Percentiles rank a stretch among this genome's conserved stretches.
These are phyloP conservation scores for Seriola rivoliana DNA, from an alignment of 2,113 vertebrate genomes.

Conservation along the genomic window DNA sequence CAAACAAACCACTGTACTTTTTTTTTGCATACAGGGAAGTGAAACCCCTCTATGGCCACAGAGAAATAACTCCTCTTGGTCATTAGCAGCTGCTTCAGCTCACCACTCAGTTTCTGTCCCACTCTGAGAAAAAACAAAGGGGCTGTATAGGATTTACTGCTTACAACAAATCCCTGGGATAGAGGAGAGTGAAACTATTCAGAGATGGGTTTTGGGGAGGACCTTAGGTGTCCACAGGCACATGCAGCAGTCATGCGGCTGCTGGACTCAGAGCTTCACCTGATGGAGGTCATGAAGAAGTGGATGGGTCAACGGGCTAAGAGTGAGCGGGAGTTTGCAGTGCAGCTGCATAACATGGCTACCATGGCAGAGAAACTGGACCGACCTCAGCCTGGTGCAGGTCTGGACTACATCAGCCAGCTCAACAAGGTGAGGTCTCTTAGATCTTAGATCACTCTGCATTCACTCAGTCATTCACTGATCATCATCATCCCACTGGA, in stretches of 20 bases:
- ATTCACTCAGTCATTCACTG: background rate
- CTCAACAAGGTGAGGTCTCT: conserved; percentile 86
- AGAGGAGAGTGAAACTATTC: background rate
- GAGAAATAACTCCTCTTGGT: conserved; percentile 31
- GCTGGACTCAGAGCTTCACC: conserved; percentile 93
- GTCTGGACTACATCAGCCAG: conserved; percentile 83
- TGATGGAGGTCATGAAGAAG: conserved; percentile 96
- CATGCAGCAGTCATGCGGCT: conserved; percentile 89
- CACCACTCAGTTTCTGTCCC: conserved; percentile 1
- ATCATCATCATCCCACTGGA: background rate
- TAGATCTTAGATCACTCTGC: background rate
- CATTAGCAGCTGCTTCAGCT: conserved; percentile 42
- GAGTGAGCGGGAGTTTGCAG: conserved; percentile 93
- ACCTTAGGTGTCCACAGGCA: conserved; percentile 90
- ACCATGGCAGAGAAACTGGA: conserved; percentile 88
- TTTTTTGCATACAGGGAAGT: conserved; percentile 59
- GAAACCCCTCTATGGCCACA: conserved; percentile 44
- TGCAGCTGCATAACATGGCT: conserved; percentile 92
- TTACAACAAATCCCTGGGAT: background rate
- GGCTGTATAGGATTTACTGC: background rate
- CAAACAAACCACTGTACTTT: background rate
- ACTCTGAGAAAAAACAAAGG: background rate
- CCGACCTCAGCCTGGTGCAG: conserved; percentile 74
- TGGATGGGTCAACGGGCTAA: conserved; percentile 95
- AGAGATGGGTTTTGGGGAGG: conserved; percentile 91